Conservation (phyloP, 2,797 vertebrate species). For the Rhinoraja longicauda region DNA sequence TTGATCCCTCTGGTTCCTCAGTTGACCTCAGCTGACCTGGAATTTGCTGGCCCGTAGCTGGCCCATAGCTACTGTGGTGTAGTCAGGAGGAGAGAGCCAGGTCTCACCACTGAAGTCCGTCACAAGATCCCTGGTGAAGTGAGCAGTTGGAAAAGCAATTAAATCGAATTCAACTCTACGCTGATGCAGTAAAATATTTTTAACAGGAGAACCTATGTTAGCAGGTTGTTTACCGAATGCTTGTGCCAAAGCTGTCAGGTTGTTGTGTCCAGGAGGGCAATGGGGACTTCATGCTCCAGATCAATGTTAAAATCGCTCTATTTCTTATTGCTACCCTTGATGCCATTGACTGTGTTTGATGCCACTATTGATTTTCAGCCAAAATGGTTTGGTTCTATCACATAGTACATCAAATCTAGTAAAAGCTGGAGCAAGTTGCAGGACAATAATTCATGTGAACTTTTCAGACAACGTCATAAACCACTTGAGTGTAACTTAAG, state of each 20-base stretch:
- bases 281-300: background rate
- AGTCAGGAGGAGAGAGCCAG: background rate
- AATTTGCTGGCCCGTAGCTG: background rate
- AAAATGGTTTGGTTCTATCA: slow-evolving; percentile 8
- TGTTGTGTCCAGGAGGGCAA: background rate
- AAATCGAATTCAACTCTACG: background rate
- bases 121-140: background rate
- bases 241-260: background rate
- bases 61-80: background rate
- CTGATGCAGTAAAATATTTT: background rate
- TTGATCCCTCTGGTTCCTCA: background rate
- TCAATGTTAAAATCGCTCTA: background rate
- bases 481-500: slow-evolving; percentile 10
- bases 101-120: background rate
- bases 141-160: background rate
- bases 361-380: background rate
- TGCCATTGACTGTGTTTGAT: background rate
- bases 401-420: background rate
- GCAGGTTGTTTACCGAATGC: background rate
- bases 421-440: background rate
- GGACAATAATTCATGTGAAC: background rate
- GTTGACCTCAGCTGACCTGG: background rate
- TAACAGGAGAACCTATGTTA: background rate
- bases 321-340: background rate
- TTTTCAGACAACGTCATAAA: slow-evolving; percentile 14